Conservation (phyloP, 2,797 vertebrate genomes). For the Sebastes wilsoni region DNA sequence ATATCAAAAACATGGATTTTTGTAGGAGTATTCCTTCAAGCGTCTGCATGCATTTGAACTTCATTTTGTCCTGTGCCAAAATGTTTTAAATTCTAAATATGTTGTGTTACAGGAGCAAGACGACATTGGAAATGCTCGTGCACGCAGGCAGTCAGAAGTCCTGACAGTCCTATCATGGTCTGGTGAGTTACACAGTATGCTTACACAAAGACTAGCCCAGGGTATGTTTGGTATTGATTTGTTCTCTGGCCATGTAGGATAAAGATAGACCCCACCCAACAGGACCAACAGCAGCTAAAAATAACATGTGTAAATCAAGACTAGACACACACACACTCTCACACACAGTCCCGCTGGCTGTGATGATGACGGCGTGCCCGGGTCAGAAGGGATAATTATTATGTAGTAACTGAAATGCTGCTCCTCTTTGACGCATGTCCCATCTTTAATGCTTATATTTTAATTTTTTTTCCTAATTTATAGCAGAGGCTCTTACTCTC, state of each 20-base stretch:
- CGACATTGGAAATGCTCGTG: not conserved
- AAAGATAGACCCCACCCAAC: slow-evolving; percentile 72
- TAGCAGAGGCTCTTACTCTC: not conserved
- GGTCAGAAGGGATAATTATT: slow-evolving; percentile 44
- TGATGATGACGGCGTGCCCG: slow-evolving; percentile 26
- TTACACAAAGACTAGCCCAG: slow-evolving; percentile 61
- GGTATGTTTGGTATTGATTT: slow-evolving; percentile 72
- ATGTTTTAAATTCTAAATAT: not conserved
- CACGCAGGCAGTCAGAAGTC: not conserved
- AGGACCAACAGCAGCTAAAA: slow-evolving; percentile 56
- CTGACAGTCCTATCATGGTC: slow-evolving; percentile 2
- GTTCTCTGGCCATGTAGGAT: slow-evolving; percentile 70
- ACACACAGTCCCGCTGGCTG: slow-evolving; percentile 11
- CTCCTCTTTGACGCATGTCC: slow-evolving; percentile 24
- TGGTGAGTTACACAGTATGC: slow-evolving; percentile 42
- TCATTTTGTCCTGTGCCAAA: not conserved
- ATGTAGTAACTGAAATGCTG: slow-evolving; percentile 17
- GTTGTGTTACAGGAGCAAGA: not conserved
- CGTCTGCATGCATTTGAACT: not conserved
- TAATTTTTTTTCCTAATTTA: slow-evolving; percentile 29
- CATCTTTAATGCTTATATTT: slow-evolving; percentile 12
- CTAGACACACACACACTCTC: slow-evolving; percentile 13
- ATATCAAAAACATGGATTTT: not conserved
- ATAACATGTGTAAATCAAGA: slow-evolving; percentile 66
- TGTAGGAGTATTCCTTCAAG: not conserved